Evolutionary conservation across 2,113 vertebrate species (phyloP).

Genomic region (Boleophthalmus pectinirostris): DNA sequence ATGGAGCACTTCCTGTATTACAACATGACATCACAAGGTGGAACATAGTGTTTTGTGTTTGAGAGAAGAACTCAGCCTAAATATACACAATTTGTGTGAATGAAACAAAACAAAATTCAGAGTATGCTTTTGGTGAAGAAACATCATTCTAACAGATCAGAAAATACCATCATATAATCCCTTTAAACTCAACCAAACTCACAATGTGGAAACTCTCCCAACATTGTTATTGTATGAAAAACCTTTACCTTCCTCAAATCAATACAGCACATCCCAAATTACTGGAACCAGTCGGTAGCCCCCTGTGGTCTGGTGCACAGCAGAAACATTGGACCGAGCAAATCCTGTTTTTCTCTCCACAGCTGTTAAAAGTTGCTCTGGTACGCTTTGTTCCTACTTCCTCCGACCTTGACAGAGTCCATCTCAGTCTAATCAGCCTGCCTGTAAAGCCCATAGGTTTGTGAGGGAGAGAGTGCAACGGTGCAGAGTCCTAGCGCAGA

Average conservation of each 20-base stretch:
- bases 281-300: not conserved
- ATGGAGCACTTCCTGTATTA: too few relatives aligned
- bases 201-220: not conserved
- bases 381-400: constrained; percentile 18
- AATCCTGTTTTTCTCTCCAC: constrained; percentile 15
- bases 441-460: constrained; percentile 24
- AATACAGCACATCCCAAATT: constrained; percentile 3
- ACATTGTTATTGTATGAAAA: not conserved
- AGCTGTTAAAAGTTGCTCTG: constrained; percentile 31
- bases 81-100: too few relatives aligned
- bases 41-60: too few relatives aligned
- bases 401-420: constrained; percentile 37
- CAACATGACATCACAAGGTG: too few relatives aligned
- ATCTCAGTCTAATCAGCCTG: constrained; percentile 32
- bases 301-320: not conserved
- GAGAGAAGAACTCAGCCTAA: too few relatives aligned
- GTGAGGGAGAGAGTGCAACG: constrained; percentile 2
- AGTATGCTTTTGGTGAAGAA: too few relatives aligned
- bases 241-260: not conserved
- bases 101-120: too few relatives aligned
- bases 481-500: constrained; percentile 16
- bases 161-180: too few relatives aligned
- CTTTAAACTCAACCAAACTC: not conserved
- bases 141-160: too few relatives aligned
- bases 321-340: not conserved